Percentiles rank a stretch among this genome's conserved stretches.
Conservation (phyloP, 2,113 vertebrate species). For the Rutilus rutilus region DNA sequence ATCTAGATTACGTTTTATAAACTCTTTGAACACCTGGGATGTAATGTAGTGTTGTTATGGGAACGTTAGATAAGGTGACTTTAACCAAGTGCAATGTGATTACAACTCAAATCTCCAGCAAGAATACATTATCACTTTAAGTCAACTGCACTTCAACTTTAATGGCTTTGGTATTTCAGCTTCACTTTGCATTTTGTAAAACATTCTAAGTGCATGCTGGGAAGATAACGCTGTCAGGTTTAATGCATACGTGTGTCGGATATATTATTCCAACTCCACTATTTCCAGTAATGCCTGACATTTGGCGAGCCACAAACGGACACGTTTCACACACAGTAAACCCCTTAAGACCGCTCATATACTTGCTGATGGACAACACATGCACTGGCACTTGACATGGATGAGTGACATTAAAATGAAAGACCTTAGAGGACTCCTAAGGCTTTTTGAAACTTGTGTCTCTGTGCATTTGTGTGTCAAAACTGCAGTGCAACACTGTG, state of each 20-base stretch:
- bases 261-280: background rate
- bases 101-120: background rate
- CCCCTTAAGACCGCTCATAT: background rate
- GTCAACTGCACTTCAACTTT: background rate
- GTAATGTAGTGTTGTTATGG: background rate
- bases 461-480: background rate
- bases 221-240: background rate
- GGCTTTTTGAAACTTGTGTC: background rate
- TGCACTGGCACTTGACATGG: background rate
- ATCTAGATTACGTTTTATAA: background rate
- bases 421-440: background rate
- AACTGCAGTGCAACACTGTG: background rate
- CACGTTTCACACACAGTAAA: background rate
- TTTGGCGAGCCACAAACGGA: background rate
- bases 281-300: background rate
- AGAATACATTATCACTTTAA: background rate
- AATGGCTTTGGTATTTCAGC: constrained; percentile 30
- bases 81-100: background rate
- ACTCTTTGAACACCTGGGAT: background rate
- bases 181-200: constrained; percentile 9
- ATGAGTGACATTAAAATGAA: constrained; percentile 22
- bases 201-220: background rate
- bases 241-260: background rate
- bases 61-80: background rate
- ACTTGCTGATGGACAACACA: background rate